Evolutionary conservation across 1,140 invertebrate species (phyloP).

Genomic region (Thereuonema tuberculata): DNA sequence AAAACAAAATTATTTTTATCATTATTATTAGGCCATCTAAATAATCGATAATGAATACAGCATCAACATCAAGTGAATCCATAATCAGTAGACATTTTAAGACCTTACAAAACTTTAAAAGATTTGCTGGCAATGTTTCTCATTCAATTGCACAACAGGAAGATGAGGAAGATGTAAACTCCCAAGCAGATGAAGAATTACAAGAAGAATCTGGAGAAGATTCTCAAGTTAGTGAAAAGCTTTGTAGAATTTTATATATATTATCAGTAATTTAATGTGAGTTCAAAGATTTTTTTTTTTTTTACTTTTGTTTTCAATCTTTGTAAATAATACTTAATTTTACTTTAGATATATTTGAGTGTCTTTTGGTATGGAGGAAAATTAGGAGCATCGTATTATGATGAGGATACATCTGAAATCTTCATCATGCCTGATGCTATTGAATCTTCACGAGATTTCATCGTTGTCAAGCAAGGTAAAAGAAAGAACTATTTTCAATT

Average conservation of each 20-base stretch:
- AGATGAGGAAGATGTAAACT: neutral
- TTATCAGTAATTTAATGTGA: neutral
- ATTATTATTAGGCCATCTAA: no score
- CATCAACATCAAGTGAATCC: no score
- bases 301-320: no score
- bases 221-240: neutral
- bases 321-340: no score
- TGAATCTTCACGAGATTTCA: slow-evolving; percentile 43
- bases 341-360: slow-evolving; percentile 21
- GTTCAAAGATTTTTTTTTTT: neutral
- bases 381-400: slow-evolving; percentile 30
- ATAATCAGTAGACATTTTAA: no score
- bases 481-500: no score
- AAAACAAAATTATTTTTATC: no score
- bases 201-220: neutral
- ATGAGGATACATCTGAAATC: slow-evolving; percentile 33
- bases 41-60: no score
- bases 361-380: slow-evolving; percentile 26
- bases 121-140: neutral
- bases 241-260: neutral
- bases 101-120: neutral
- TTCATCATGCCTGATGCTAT: slow-evolving; percentile 44
- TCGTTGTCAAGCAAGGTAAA: slow-evolving; percentile 37
- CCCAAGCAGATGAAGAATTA: neutral
- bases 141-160: neutral